phyloP scores from a whole-genome alignment of 1,140 invertebrate genomes.

The Diabrotica undecimpunctata region DNA sequence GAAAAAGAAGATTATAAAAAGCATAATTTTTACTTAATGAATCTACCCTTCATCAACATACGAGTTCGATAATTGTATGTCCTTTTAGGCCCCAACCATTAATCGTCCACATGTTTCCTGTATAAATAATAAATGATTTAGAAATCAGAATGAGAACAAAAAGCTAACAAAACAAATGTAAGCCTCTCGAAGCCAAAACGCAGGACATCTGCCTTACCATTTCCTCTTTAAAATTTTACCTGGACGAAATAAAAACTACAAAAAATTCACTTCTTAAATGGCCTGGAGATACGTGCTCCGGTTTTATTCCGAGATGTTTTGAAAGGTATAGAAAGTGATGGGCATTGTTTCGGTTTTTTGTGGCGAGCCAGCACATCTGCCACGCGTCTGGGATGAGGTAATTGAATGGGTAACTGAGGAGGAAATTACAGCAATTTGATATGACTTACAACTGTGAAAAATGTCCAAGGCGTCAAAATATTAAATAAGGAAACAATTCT shows the following conservation, averaged over 20 bases:
- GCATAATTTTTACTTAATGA: too few relatives aligned
- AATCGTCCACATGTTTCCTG: conserved; percentile 1
- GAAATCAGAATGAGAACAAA: neutral
- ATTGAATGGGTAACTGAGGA: neutral
- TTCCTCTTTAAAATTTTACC: neutral
- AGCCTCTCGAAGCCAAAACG: neutral
- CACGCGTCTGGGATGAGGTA: neutral
- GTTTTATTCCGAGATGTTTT: neutral
- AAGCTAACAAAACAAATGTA: neutral
- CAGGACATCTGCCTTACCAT: neutral
- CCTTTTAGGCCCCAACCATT: neutral
- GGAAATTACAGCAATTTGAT: too few relatives aligned
- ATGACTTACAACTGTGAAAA: too few relatives aligned
- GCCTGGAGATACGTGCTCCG: neutral
- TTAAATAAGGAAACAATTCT: too few relatives aligned
- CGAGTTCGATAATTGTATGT: neutral
- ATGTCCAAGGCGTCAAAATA: too few relatives aligned
- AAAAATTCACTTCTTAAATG: neutral
- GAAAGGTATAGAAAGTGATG: neutral
- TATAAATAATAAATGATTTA: neutral
- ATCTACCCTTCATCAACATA: too few relatives aligned
- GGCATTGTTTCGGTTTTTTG: neutral
- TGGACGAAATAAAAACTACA: neutral
- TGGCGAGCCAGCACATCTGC: neutral
- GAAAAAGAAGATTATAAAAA: too few relatives aligned